These are phyloP conservation scores for Mesitornis unicolor DNA, from an alignment of 2,113 vertebrate species.

Conservation along the genomic window DNA sequence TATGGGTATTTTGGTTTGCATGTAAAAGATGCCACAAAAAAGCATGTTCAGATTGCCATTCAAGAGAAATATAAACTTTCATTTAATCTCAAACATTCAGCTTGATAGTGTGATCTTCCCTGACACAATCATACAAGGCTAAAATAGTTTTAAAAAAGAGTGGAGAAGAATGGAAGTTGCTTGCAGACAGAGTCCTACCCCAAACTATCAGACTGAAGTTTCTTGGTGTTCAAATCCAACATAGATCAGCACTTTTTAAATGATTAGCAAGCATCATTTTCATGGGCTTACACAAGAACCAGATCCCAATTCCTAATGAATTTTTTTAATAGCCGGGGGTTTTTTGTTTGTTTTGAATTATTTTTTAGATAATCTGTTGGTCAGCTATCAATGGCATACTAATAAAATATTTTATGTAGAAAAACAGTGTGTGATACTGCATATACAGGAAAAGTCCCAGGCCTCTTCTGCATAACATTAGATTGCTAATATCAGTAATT, in stretches of 20 bases:
- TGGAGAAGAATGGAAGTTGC: neutral
- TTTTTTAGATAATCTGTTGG: neutral
- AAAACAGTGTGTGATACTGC: neutral
- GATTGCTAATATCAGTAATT: slow-evolving; percentile 1
- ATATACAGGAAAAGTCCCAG: neutral
- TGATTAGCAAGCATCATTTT: neutral
- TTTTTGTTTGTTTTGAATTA: neutral
- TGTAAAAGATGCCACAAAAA: neutral
- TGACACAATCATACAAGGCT: neutral
- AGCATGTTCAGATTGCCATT: neutral
- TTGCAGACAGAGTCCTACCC: neutral
- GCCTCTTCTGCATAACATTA: neutral
- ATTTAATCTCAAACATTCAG: neutral
- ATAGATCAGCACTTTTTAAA: neutral
- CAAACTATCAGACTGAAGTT: neutral
- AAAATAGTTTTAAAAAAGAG: neutral
- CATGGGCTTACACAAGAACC: neutral
- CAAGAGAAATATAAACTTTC: neutral
- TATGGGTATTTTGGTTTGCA: neutral
- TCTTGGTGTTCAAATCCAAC: neutral
- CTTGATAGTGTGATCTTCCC: neutral
- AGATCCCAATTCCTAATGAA: neutral
- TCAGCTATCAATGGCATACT: neutral
- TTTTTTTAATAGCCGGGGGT: neutral
- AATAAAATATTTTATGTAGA: neutral